These are phyloP conservation scores for Nemotelus pantherinus DNA, from an alignment of 2,888 invertebrate species.

Conservation along the genomic window DNA sequence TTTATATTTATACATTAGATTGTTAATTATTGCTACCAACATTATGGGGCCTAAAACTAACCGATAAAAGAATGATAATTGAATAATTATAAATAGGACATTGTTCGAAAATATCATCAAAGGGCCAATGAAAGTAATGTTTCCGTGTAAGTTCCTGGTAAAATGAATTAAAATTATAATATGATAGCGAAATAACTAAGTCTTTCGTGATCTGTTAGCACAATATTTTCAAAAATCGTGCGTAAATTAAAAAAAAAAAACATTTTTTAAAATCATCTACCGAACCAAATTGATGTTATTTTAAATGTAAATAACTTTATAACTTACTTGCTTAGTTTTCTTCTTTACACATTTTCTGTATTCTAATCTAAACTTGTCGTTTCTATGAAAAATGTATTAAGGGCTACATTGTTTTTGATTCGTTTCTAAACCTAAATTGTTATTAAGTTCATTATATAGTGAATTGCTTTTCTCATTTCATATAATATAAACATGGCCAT, in stretches of 20 bases:
- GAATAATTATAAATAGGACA: conserved; percentile 4
- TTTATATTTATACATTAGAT: not conserved
- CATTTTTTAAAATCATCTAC: not conserved
- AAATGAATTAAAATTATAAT: not conserved
- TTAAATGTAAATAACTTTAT: not conserved
- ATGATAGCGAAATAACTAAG: conserved; percentile 23
- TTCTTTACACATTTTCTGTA: not conserved
- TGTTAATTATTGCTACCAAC: conserved; percentile 26
- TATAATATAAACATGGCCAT: conserved; percentile 41
- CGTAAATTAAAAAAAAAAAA: not conserved
- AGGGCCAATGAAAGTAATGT: not conserved
- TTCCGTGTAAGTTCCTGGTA: not conserved
- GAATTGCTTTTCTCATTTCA: conserved; percentile 41
- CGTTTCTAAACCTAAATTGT: conserved; percentile 34
- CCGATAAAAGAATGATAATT: conserved; percentile 8
- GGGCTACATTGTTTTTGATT: conserved; percentile 39
- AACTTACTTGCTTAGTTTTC: not conserved
- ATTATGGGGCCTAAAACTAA: conserved; percentile 6
- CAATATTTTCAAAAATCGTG: conserved; percentile 1
- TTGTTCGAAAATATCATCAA: conserved; percentile 20
- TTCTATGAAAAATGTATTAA: conserved; percentile 44
- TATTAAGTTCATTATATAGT: conserved; percentile 38
- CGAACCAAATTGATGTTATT: not conserved
- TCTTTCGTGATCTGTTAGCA: conserved; percentile 33
- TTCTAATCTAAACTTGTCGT: conserved; percentile 28